Conservation (phyloP, 2,888 invertebrate genomes). For the Drosophila acutilabella region DNA sequence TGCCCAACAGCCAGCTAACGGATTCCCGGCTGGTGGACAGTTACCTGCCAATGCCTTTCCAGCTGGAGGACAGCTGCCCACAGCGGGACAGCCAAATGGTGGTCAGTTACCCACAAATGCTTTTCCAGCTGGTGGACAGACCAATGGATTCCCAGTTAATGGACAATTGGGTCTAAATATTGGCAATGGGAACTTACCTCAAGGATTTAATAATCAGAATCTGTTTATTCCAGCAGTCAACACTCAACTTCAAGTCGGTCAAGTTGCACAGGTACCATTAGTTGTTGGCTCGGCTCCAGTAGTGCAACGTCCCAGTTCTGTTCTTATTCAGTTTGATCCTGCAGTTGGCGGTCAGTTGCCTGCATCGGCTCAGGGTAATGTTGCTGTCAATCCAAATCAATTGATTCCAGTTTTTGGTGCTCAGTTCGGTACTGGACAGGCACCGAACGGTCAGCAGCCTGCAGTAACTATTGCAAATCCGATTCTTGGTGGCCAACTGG, state of each 20-base stretch:
- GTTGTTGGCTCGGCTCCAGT: constrained; percentile 19
- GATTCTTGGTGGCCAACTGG: constrained; percentile 37
- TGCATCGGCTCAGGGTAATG: constrained; percentile 33
- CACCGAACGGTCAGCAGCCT: constrained; percentile 8
- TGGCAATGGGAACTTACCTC: constrained; percentile 30
- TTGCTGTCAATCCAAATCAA: constrained; percentile 26
- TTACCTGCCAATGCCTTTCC: constrained; percentile 5
- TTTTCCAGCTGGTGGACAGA: constrained; percentile 23
- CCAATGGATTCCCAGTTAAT: constrained; percentile 24
- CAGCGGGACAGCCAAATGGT: constrained; percentile 25
- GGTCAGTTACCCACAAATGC: constrained; percentile 43
- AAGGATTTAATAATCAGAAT: constrained; percentile 48
- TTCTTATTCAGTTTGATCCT: constrained; percentile 52
- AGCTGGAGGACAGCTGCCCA: constrained; percentile 11
- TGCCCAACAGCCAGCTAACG: constrained; percentile 17
- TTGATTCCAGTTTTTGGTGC: constrained; percentile 31
- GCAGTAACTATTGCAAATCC: constrained; percentile 14
- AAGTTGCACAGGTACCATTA: constrained; percentile 19
- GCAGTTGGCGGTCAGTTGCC: constrained; percentile 49
- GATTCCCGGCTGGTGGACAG: constrained; percentile 7
- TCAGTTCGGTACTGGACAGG: constrained; percentile 43
- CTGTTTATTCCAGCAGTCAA: constrained; percentile 48
- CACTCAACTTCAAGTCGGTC: constrained; percentile 32
- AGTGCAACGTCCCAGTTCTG: constrained; percentile 33
- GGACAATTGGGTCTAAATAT: constrained; percentile 36